These are phyloP conservation scores for Sycobia sp. DNA, from an alignment of 1,140 invertebrate species.

Conservation along the genomic window DNA sequence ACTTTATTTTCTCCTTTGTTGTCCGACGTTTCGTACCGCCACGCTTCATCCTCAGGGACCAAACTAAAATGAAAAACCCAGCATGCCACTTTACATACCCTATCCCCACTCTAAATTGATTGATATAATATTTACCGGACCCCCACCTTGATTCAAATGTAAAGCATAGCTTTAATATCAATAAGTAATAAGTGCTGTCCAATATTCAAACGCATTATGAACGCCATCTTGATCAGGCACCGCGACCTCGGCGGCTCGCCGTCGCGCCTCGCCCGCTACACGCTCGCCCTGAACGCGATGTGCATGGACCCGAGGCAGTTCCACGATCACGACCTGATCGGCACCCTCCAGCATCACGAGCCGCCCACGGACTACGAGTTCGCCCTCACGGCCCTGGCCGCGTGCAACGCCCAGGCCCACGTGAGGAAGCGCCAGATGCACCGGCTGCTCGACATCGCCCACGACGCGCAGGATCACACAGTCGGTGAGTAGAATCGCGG, in stretches of 20 bases:
- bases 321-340: constrained; percentile 79
- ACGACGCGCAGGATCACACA: constrained; percentile 76
- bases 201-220: too few species aligned
- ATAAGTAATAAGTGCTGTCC: too few species aligned
- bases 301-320: constrained; percentile 83
- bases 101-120: too few species aligned
- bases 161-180: too few species aligned
- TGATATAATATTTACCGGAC: too few species aligned
- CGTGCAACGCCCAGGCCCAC: constrained; percentile 81
- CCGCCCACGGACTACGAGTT: constrained; percentile 71
- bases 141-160: too few species aligned
- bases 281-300: constrained; percentile 74
- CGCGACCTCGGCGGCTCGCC: constrained; percentile 75
- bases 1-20: too few species aligned
- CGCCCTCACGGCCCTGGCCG: constrained; percentile 69
- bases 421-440: constrained; percentile 78
- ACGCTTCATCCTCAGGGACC: too few species aligned
- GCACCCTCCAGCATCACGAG: constrained; percentile 74
- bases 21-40: too few species aligned
- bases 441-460: constrained; percentile 76
- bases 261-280: constrained; percentile 74
- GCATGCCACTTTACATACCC: too few species aligned
- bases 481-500: constrained; percentile 70
- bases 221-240: too few species aligned
- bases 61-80: too few species aligned